Evolutionary conservation across 2,888 invertebrate species (phyloP).

Genomic region (Synanthedon formicaeformis): DNA sequence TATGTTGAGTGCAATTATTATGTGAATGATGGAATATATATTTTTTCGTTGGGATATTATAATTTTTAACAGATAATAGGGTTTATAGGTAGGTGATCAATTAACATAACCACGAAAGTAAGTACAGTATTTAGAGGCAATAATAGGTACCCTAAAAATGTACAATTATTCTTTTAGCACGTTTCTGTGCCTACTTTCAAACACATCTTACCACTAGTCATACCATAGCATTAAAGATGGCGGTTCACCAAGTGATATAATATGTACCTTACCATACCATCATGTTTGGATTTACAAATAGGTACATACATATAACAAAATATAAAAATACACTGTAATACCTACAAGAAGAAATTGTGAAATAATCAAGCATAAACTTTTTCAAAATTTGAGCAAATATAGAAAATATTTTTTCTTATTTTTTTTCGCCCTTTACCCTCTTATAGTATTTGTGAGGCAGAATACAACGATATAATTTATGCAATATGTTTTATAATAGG

Average conservation of each 20-base stretch:
- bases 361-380: not conserved
- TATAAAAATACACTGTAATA: too few relatives aligned
- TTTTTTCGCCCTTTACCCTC: slow-evolving; percentile 15
- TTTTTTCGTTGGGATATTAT: slow-evolving; percentile 1
- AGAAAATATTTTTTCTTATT: not conserved
- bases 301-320: slow-evolving; percentile 1
- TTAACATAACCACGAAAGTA: too few relatives aligned
- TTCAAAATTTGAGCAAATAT: not conserved
- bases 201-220: slow-evolving; percentile 48
- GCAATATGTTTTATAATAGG: slow-evolving; percentile 48
- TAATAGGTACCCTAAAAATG: too few relatives aligned
- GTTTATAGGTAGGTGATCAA: too few relatives aligned
- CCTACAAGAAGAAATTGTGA: not conserved
- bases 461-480: slow-evolving; percentile 51
- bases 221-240: slow-evolving; percentile 50
- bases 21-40: not conserved
- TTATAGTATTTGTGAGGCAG: slow-evolving; percentile 40
- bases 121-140: too few relatives aligned
- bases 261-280: slow-evolving; percentile 6
- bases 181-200: not conserved
- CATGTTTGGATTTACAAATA: slow-evolving; percentile 3
- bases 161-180: too few relatives aligned
- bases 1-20: slow-evolving; percentile 15
- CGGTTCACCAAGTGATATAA: slow-evolving; percentile 31
- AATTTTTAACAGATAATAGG: slow-evolving; percentile 14